Percentiles rank a stretch among this genome's conserved stretches.
Evolutionary conservation across 1,140 invertebrate species (phyloP).

Genomic region (Heliconius hewitsoni): DNA sequence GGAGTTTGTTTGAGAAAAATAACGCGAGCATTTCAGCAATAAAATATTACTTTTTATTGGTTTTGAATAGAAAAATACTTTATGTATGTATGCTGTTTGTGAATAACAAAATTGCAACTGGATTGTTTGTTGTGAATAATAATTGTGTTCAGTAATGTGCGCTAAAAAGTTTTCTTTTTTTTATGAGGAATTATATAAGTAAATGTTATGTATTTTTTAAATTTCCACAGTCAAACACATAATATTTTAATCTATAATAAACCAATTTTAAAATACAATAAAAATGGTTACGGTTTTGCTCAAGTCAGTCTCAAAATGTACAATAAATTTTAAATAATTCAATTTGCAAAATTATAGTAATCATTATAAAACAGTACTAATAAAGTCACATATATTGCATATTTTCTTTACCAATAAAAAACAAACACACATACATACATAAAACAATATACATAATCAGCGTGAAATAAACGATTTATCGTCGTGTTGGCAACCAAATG

Average conservation of each 20-base stretch:
- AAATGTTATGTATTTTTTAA: neutral
- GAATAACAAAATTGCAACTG: neutral
- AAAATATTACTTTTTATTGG: slow-evolving; percentile 35
- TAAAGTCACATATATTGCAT: neutral
- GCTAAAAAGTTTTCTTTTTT: neutral
- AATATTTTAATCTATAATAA: too few relatives aligned
- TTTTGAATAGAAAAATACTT: slow-evolving; percentile 25
- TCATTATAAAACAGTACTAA: neutral
- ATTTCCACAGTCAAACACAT: too few relatives aligned
- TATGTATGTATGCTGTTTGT: neutral
- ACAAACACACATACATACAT: neutral
- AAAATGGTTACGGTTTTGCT: too few relatives aligned
- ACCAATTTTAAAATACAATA: too few relatives aligned
- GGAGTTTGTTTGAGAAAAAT: slow-evolving; percentile 52
- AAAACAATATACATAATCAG: neutral
- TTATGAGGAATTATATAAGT: neutral
- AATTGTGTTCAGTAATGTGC: neutral
- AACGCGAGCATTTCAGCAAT: slow-evolving; percentile 24
- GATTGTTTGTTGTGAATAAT: slow-evolving; percentile 7
- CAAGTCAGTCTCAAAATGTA: too few relatives aligned
- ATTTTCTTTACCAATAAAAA: neutral
- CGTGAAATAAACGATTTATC: slow-evolving; percentile 3
- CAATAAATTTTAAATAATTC: too few relatives aligned
- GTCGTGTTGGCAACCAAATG: neutral
- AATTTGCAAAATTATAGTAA: too few relatives aligned